Percentiles rank a stretch among this genome's conserved stretches.
Conservation (phyloP, 1,140 invertebrate genomes). For the Dendrolimus kikuchii region DNA sequence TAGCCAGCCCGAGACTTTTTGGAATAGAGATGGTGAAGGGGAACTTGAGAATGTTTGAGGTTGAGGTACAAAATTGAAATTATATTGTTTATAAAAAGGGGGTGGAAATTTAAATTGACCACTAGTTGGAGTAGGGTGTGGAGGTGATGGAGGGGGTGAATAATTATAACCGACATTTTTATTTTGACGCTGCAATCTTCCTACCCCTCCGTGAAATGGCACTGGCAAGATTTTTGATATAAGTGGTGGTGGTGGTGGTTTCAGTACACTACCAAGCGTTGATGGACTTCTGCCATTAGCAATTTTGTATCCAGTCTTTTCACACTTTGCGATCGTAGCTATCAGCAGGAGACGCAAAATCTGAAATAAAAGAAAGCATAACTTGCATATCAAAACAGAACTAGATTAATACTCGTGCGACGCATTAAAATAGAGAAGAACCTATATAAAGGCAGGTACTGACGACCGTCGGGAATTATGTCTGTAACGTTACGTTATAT, state of each 20-base stretch:
- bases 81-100: conserved; percentile 63
- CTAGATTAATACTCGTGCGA: background rate
- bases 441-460: too few species aligned
- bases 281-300: conserved; percentile 29
- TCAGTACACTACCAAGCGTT: conserved; percentile 43
- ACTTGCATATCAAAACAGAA: conserved; percentile 1
- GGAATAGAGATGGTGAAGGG: conserved; percentile 54
- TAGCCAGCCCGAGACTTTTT: conserved; percentile 67
- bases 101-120: conserved; percentile 57
- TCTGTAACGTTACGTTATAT: too few species aligned
- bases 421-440: too few species aligned
- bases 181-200: conserved; percentile 37
- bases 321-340: conserved; percentile 29
- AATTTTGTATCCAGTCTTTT: conserved; percentile 24
- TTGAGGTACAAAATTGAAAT: conserved; percentile 60
- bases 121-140: conserved; percentile 19
- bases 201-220: conserved; percentile 46
- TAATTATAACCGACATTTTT: conserved; percentile 36
- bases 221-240: conserved; percentile 39
- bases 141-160: conserved; percentile 29
- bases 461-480: too few species aligned
- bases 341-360: conserved; percentile 39
- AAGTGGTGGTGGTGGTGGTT: conserved; percentile 48
- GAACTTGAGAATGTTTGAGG: conserved; percentile 59
- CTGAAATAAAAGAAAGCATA: conserved; percentile 31